Base-by-base conservation (phyloP, 2,888 invertebrate species). In the Meiosimyza platycephala region DNA sequence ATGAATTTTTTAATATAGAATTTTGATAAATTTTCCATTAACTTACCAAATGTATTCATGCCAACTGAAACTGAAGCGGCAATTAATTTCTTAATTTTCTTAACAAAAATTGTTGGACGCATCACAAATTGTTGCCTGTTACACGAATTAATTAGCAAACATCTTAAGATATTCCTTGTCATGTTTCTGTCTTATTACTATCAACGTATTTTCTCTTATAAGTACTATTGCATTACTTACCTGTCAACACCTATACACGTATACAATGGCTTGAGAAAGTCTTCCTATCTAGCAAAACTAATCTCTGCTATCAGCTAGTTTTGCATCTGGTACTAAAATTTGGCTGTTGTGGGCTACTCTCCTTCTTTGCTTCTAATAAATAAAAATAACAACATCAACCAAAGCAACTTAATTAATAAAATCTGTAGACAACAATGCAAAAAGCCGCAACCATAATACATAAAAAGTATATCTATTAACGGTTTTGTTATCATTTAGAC, bases 201-300 rank as follows among this genome's bases (percentile, higher is more conserved):
- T 2, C 9, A 6, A 9, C 7, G 6, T 2, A 40, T 7, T 40
- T 40, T 7, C 9, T 40, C 2, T 2, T 40, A 1, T 5, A 1
- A 22, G 9, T 9, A 7, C 40, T 40, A 1, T 9, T 7, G 9
- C 6, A 40, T 5, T 7, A 40, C 89, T 89, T 88, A 92, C 92
- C 92, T 84, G 91, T 92, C 76, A 92, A 87, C 72, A 92, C 92
- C 81, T 92, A 92, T 71, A 92, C 91, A 82, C 92, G 90, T 71
- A 92, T 71, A 92, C 90, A 47, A 90, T 89, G 16, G 90, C 90
- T 80, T 90, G 91, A 65, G 91, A 91, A 79, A 91, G 90, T 80
- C 91, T 90, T 76, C 90, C 90, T 76, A 92, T 88, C 68, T 90
- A 88, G 83, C 92, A 92, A 47, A 90, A 89, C 82, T 92, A 92